Conservation (phyloP, 2,888 invertebrate genomes). For the Caenorhabditis sp. region DNA sequence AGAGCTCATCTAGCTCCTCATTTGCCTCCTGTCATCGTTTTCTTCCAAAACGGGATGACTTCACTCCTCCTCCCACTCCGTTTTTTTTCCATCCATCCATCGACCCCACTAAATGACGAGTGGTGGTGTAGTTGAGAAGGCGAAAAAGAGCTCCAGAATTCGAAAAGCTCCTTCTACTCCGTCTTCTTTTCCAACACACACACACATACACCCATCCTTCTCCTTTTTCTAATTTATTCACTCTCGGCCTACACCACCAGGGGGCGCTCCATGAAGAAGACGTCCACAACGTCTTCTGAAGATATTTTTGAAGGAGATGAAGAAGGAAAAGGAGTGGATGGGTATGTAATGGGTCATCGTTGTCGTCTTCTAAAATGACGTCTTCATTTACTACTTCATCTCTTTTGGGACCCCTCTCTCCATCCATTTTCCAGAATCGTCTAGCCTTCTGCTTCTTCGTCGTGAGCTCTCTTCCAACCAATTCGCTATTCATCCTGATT, state of each 20-base stretch:
- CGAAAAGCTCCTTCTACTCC: slow-evolving; percentile 42
- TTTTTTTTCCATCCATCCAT: neutral
- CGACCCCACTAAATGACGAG: slow-evolving; percentile 48
- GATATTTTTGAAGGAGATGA: slow-evolving; percentile 27
- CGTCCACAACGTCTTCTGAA: slow-evolving; percentile 30
- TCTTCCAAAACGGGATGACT: slow-evolving; percentile 41
- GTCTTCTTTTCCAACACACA: slow-evolving; percentile 16
- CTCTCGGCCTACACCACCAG: slow-evolving; percentile 34
- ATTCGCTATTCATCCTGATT: slow-evolving; percentile 60
- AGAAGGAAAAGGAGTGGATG: neutral
- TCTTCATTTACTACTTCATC: slow-evolving; percentile 3
- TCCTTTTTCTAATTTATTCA: slow-evolving; percentile 62
- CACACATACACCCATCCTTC: slow-evolving; percentile 23
- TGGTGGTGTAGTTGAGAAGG: slow-evolving; percentile 60
- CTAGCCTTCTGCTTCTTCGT: neutral
- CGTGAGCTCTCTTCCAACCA: neutral
- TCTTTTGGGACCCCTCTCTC: slow-evolving; percentile 3
- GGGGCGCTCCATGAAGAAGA: slow-evolving; percentile 24
- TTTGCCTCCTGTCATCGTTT: slow-evolving; percentile 13
- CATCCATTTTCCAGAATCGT: slow-evolving; percentile 20
- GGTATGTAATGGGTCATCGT: slow-evolving; percentile 31
- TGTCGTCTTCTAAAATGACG: slow-evolving; percentile 2
- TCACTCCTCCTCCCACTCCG: slow-evolving; percentile 7
- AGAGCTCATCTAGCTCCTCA: neutral
- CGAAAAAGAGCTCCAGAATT: slow-evolving; percentile 64